These are phyloP conservation scores for Disparrhopalites patrizii DNA, from an alignment of 2,888 invertebrate genomes.

Conservation along the genomic window DNA sequence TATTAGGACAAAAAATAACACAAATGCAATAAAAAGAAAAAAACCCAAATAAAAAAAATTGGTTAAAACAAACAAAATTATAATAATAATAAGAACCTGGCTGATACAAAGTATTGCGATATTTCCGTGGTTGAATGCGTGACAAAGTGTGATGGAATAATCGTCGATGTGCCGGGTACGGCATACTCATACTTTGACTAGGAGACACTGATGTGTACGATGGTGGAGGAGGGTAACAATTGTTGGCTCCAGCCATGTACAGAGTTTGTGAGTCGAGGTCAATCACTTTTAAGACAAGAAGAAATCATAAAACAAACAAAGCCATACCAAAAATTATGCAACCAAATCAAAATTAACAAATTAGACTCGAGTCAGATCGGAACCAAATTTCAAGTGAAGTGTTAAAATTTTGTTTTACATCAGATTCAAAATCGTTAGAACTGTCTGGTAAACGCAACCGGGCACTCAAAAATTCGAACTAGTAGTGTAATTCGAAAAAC, in stretches of 20 bases:
- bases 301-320: slow-evolving; percentile 30
- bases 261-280: slow-evolving; percentile 45
- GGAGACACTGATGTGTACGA: slow-evolving; percentile 29
- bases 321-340: slow-evolving; percentile 32
- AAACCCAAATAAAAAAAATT: slow-evolving; percentile 31
- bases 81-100: slow-evolving; percentile 41
- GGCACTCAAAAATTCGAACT: no score
- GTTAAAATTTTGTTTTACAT: no score
- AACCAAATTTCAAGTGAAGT: no score
- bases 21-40: slow-evolving; percentile 19
- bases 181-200: slow-evolving; percentile 38
- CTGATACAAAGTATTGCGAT: slow-evolving; percentile 44
- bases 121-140: slow-evolving; percentile 48
- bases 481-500: no score
- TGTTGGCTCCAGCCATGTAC: slow-evolving; percentile 43
- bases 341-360: slow-evolving; percentile 25
- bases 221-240: slow-evolving; percentile 35
- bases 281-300: slow-evolving; percentile 43
- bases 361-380: slow-evolving; percentile 38
- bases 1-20: no score
- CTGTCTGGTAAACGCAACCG: no score
- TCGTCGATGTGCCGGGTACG: slow-evolving; percentile 43
- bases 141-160: slow-evolving; percentile 46
- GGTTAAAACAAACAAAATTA: slow-evolving; percentile 31
- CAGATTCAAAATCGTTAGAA: no score